Percentiles rank a stretch among this genome's conserved stretches.
These are phyloP conservation scores for Eupsittula cactorum DNA, from an alignment of 2,113 vertebrate genomes.

Conservation along the genomic window DNA sequence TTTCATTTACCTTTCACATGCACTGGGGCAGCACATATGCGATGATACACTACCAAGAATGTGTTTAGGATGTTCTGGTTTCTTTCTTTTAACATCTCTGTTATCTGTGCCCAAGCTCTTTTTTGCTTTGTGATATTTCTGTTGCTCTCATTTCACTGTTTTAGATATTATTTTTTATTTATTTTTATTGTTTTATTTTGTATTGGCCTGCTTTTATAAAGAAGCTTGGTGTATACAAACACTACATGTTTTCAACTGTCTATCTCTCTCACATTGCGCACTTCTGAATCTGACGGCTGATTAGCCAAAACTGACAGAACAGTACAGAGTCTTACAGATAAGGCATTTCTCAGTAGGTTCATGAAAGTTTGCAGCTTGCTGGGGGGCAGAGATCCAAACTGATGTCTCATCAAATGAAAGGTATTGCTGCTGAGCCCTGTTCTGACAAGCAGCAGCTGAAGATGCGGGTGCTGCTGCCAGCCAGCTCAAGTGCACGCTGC, in stretches of 20 bases:
- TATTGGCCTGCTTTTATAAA: not conserved
- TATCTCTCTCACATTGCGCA: not conserved
- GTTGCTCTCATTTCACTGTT: not conserved
- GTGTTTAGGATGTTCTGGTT: not conserved
- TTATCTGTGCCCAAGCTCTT: not conserved
- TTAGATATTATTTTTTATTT: not conserved
- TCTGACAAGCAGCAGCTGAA: not conserved
- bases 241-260: not conserved
- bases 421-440: rapidly evolving
- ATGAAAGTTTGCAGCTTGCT: not conserved
- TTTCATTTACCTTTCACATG: not conserved
- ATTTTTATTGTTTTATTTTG: not conserved
- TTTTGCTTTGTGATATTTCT: not conserved
- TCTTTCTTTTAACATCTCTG: not conserved
- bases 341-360: not conserved
- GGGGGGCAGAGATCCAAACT: not conserved
- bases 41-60: not conserved
- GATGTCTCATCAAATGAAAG: not conserved
- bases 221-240: not conserved
- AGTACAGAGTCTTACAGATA: not conserved
- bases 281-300: not conserved
- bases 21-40: not conserved
- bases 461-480: not conserved
- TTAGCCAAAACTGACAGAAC: conserved; percentile 2
- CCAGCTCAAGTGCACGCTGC: rapidly evolving